These are phyloP conservation scores for Congeria kusceri DNA, from an alignment of 2,888 invertebrate genomes.

Conservation along the genomic window DNA sequence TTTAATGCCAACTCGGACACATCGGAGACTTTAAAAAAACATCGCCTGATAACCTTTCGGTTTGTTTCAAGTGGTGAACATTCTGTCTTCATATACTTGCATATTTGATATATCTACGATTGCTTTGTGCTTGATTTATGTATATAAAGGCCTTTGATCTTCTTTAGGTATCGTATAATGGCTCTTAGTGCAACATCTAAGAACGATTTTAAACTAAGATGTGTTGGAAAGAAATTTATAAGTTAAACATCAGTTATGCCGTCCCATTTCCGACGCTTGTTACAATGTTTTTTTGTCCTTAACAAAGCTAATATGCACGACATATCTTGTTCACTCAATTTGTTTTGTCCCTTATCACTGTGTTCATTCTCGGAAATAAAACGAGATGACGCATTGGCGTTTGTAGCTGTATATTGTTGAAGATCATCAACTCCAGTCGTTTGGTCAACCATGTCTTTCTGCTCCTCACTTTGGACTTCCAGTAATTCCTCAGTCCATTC, in stretches of 20 bases:
- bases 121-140: slow-evolving; percentile 38
- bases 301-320: slow-evolving; percentile 36
- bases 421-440: not conserved
- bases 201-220: slow-evolving; percentile 7
- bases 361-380: too few species aligned
- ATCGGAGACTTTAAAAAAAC: not conserved
- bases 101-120: slow-evolving; percentile 20
- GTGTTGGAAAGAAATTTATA: not conserved
- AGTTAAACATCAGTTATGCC: slow-evolving; percentile 2
- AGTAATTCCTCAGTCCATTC: slow-evolving; percentile 5
- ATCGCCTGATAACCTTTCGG: too few species aligned
- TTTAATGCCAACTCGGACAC: slow-evolving; percentile 22
- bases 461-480: not conserved
- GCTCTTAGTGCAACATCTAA: slow-evolving; percentile 38
- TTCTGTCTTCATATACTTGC: slow-evolving; percentile 15
- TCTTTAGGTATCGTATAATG: slow-evolving; percentile 41
- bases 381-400: too few species aligned
- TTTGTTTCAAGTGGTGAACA: too few species aligned
- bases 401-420: not conserved
- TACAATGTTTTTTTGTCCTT: slow-evolving; percentile 31
- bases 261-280: slow-evolving; percentile 31
- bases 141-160: slow-evolving; percentile 27
- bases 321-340: slow-evolving; percentile 14
- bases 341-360: too few species aligned
- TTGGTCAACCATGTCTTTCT: not conserved